Percentiles rank a stretch among this genome's conserved stretches.
Conservation (phyloP, 1,140 invertebrate species). For the Drosophila kepulauana region DNA sequence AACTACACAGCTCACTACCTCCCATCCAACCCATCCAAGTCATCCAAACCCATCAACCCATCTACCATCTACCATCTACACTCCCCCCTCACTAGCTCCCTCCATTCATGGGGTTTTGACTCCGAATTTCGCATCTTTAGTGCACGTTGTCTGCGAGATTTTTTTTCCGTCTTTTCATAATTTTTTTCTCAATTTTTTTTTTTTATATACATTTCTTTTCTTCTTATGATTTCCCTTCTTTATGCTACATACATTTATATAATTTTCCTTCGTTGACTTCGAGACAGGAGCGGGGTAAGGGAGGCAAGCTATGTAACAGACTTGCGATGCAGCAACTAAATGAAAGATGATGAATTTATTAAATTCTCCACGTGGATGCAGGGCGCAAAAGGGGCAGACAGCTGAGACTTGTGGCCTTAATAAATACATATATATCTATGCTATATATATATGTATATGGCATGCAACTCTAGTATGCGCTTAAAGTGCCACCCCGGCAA, state of each 20-base stretch:
- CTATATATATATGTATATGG: no score
- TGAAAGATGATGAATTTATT: constrained; percentile 82
- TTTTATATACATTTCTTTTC: constrained; percentile 28
- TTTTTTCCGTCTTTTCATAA: constrained; percentile 21
- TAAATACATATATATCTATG: constrained; percentile 26
- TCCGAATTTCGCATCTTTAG: constrained; percentile 38
- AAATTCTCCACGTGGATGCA: constrained; percentile 55
- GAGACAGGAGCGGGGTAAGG: background rate
- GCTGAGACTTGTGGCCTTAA: constrained; percentile 16
- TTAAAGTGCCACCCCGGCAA: constrained; percentile 1
- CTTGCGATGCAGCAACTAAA: constrained; percentile 62
- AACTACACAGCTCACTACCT: background rate
- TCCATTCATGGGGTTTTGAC: constrained; percentile 5
- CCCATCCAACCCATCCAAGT: background rate
- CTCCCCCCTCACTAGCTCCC: background rate
- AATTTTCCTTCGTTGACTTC: constrained; percentile 35
- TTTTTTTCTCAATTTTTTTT: constrained; percentile 6
- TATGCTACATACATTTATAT: constrained; percentile 49
- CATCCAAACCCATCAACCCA: background rate
- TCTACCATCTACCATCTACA: background rate
- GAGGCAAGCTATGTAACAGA: constrained; percentile 51
- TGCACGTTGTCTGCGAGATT: constrained; percentile 33
- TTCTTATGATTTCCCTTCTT: constrained; percentile 28
- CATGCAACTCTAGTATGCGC: constrained; percentile 17
- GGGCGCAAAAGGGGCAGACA: background rate